Conservation (phyloP, 2,888 invertebrate genomes). For the Polydesmus complanatus region DNA sequence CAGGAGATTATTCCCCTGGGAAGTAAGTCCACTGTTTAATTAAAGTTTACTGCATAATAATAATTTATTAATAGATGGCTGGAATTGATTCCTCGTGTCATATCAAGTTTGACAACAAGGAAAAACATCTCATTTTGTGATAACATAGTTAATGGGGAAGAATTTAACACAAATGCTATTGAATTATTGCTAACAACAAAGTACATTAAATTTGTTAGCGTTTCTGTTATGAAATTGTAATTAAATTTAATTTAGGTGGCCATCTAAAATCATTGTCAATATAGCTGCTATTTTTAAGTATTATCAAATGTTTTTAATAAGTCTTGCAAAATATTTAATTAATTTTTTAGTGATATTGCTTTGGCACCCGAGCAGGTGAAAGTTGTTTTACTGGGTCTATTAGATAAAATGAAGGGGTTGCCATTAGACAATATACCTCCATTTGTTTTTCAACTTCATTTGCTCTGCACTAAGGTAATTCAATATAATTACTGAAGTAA, state of each 20-base stretch:
- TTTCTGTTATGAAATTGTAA: not conserved
- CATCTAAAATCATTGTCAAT: not conserved
- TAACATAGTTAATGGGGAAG: not conserved
- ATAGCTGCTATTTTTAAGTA: not conserved
- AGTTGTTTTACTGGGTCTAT: not conserved
- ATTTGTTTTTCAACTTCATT: not conserved
- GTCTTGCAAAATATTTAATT: too few relatives aligned
- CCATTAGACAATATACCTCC: not conserved
- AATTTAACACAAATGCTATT: not conserved
- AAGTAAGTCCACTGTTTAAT: not conserved
- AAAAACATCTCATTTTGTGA: not conserved
- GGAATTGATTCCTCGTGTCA: not conserved
- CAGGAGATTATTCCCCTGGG: not conserved
- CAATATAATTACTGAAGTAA: not conserved
- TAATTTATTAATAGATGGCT: not conserved
- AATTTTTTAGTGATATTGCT: not conserved
- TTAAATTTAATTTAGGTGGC: not conserved
- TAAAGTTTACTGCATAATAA: not conserved
- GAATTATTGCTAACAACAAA: not conserved
- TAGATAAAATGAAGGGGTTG: not conserved
- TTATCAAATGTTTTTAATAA: not conserved
- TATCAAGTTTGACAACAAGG: not conserved
- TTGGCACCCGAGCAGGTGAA: not conserved
- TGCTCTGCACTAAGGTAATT: not conserved
- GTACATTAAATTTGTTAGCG: not conserved